Percentiles rank a stretch among this genome's conserved stretches.
These are phyloP conservation scores for Brachionus paranguensis DNA, from an alignment of 1,140 invertebrate species.

Conservation along the genomic window DNA sequence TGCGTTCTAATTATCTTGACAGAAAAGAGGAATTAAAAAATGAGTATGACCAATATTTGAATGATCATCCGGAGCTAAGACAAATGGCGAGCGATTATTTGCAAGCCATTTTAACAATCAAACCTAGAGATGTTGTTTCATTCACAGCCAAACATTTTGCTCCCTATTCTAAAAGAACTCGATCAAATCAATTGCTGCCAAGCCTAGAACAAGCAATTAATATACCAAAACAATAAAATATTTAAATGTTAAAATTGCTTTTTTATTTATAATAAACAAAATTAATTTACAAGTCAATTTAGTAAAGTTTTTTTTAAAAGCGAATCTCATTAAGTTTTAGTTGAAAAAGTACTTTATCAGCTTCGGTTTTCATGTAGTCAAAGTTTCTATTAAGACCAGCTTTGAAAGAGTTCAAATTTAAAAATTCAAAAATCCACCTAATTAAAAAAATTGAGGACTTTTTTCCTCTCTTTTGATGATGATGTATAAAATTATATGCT, in stretches of 20 bases:
- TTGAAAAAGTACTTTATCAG: too few species aligned
- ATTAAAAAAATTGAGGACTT: too few species aligned
- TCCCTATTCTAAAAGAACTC: slow-evolving; percentile 44
- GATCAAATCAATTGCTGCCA: slow-evolving; percentile 43
- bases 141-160: slow-evolving; percentile 55
- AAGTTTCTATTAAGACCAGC: too few species aligned
- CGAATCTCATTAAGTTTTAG: too few species aligned
- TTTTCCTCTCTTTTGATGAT: too few species aligned
- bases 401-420: too few species aligned
- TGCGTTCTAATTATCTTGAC: slow-evolving; percentile 53
- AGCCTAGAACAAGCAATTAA: neutral
- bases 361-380: too few species aligned
- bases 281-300: too few species aligned
- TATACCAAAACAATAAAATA: neutral
- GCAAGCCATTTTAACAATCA: slow-evolving; percentile 53
- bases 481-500: too few species aligned
- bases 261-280: neutral
- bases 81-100: slow-evolving; percentile 53
- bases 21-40: slow-evolving; percentile 51
- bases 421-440: too few species aligned
- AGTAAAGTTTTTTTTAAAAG: too few species aligned
- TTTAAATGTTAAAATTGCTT: neutral
- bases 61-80: slow-evolving; percentile 53
- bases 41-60: slow-evolving; percentile 52
- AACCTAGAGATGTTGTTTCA: slow-evolving; percentile 52